A percentile compares a stretch with the other conserved stretches of the same genome.
These are phyloP conservation scores for Ia io DNA, from an alignment of 2,113 vertebrate genomes.

Conservation along the genomic window DNA sequence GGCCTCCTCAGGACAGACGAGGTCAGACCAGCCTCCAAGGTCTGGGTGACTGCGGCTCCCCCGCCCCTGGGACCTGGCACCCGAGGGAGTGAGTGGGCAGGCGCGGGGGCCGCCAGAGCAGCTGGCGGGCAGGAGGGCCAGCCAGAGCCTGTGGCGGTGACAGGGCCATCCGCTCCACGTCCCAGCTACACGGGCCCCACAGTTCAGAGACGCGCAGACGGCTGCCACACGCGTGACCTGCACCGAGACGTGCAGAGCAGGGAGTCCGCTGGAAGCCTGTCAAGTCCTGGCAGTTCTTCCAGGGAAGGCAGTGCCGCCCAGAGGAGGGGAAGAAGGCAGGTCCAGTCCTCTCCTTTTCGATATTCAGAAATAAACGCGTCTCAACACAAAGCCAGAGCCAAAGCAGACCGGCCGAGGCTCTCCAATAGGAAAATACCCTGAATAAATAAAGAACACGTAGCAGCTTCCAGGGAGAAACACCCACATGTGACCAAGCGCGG, in stretches of 20 bases:
- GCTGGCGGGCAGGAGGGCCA: background rate
- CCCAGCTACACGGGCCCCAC: background rate
- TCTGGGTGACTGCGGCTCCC: background rate
- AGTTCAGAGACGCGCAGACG: background rate
- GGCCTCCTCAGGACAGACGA: constrained; percentile 58
- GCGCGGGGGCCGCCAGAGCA: background rate
- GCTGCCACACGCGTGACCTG: background rate
- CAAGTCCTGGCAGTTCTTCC: background rate
- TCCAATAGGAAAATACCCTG: constrained; percentile 68
- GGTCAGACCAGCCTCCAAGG: background rate
- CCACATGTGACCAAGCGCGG: background rate
- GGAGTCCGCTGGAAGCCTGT: constrained; percentile 12
- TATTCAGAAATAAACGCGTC: constrained; percentile 42
- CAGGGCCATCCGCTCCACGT: constrained; percentile 15
- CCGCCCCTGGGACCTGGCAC: background rate
- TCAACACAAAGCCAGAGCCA: constrained; percentile 62
- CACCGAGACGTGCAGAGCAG: background rate
- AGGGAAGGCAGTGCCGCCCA: background rate
- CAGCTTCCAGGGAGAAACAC: constrained; percentile 72
- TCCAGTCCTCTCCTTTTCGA: constrained; percentile 39
- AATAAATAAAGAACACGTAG: constrained; percentile 78
- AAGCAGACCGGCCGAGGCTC: constrained; percentile 30
- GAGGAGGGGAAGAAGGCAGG: background rate
- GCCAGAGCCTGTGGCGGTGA: background rate
- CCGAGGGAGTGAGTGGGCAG: background rate